These are phyloP conservation scores for Diprion similis DNA, from an alignment of 1,140 invertebrate species.

Conservation along the genomic window DNA sequence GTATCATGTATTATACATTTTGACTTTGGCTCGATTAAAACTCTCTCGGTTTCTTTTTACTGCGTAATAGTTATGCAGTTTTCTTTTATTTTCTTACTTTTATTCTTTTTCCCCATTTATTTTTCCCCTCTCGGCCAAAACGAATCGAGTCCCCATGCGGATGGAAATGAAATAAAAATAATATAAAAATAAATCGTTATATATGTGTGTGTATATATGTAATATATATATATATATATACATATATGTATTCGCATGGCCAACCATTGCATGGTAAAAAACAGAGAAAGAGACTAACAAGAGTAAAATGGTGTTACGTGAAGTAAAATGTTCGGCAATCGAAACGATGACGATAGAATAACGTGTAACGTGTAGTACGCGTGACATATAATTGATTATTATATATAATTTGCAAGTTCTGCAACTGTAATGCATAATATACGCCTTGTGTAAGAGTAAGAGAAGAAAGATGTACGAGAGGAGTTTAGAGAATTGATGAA, in stretches of 20 bases:
- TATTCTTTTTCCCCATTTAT: neutral
- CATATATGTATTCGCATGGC: neutral
- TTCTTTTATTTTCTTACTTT: neutral
- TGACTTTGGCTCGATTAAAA: no score
- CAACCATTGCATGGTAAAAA: neutral
- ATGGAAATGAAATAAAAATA: neutral
- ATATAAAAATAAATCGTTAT: slow-evolving; percentile 21
- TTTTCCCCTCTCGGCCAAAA: neutral
- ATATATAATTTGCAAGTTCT: no score
- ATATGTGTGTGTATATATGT: slow-evolving; percentile 47
- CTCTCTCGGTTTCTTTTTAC: no score
- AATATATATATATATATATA: slow-evolving; percentile 51
- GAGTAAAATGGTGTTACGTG: slow-evolving; percentile 29
- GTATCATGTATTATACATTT: no score
- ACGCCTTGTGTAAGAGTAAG: no score
- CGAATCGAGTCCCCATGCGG: neutral
- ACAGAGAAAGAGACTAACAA: neutral
- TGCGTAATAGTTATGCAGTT: neutral
- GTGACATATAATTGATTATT: no score
- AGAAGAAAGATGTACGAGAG: slow-evolving; percentile 13
- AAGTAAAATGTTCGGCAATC: slow-evolving; percentile 40
- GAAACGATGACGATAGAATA: neutral
- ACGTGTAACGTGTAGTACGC: no score
- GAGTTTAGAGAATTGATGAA: slow-evolving; percentile 15
- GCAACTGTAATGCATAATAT: no score